These are phyloP conservation scores for Sphaeramia orbicularis DNA, from an alignment of 2,797 vertebrate species.

Conservation along the genomic window DNA sequence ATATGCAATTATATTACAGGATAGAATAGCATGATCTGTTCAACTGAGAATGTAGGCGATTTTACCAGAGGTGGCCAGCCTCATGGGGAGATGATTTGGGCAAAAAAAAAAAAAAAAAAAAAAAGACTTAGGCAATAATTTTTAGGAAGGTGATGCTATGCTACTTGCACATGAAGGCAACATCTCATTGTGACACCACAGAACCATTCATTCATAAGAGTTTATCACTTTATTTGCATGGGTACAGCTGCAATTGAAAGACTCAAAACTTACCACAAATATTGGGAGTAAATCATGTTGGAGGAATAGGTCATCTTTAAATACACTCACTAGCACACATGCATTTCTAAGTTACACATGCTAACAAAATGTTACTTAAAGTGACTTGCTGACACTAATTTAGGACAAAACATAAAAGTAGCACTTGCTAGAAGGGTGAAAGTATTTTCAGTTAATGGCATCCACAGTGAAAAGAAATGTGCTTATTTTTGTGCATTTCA, in stretches of 20 bases:
- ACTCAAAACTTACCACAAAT: conserved; percentile 5
- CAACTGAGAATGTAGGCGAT: too few species aligned
- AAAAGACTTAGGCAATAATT: too few species aligned
- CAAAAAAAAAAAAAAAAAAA: too few species aligned
- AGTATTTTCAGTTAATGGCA: neutral
- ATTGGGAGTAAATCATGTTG: neutral
- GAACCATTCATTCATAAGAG: too few species aligned
- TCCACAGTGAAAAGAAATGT: neutral
- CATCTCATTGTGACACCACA: too few species aligned
- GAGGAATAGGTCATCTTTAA: neutral
- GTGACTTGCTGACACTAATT: neutral
- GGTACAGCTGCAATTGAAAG: neutral
- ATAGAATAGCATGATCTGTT: too few species aligned
- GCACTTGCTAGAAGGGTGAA: neutral
- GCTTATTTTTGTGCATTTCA: neutral
- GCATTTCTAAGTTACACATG: neutral
- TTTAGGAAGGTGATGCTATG: too few species aligned
- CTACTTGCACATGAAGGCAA: too few species aligned
- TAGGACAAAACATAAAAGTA: neutral
- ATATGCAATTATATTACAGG: too few species aligned
- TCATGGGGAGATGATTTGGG: too few species aligned
- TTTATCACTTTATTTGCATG: neutral
- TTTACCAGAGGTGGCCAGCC: too few species aligned
- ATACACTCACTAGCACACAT: neutral
- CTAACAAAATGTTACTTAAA: too few species aligned